Evolutionary conservation across 2,888 invertebrate genomes (phyloP).

Genomic region (Gastrophysa polygoni): DNA sequence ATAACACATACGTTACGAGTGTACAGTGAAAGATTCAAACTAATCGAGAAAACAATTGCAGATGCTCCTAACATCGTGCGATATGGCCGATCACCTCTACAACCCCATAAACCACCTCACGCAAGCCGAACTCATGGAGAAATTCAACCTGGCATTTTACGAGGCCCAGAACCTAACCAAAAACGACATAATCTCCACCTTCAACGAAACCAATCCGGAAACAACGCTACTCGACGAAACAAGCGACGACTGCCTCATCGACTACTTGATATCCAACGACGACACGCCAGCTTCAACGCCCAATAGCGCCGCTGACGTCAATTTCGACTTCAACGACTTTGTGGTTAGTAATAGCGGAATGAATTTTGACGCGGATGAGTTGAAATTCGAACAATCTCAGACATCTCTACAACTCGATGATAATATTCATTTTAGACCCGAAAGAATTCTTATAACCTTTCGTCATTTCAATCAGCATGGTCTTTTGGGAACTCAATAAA

Average conservation of each 20-base stretch:
- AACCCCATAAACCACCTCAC: constrained; percentile 45
- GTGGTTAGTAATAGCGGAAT: too few species aligned
- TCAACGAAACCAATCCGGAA: constrained; percentile 39
- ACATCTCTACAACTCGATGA: too few species aligned
- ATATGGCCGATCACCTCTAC: constrained; percentile 43
- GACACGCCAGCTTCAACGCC: constrained; percentile 33
- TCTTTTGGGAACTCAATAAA: too few species aligned
- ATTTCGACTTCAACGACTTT: constrained; percentile 53
- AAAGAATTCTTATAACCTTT: too few species aligned
- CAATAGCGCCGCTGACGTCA: constrained; percentile 36
- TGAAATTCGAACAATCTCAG: too few species aligned
- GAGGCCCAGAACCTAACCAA: constrained; percentile 52
- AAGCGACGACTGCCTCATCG: constrained; percentile 33
- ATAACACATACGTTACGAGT: too few species aligned
- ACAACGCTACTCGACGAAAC: constrained; percentile 23
- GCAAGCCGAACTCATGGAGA: constrained; percentile 55
- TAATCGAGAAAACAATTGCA: constrained; percentile 16
- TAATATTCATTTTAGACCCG: too few species aligned
- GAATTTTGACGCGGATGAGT: too few species aligned
- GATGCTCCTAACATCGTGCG: constrained; percentile 41
- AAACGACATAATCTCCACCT: constrained; percentile 46
- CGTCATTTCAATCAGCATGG: too few species aligned
- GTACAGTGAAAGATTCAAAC: too few species aligned
- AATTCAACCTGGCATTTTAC: constrained; percentile 57
- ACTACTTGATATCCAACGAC: constrained; percentile 42